These are phyloP conservation scores for Nyctibius grandis DNA, from an alignment of 2,797 vertebrate genomes.

Conservation along the genomic window DNA sequence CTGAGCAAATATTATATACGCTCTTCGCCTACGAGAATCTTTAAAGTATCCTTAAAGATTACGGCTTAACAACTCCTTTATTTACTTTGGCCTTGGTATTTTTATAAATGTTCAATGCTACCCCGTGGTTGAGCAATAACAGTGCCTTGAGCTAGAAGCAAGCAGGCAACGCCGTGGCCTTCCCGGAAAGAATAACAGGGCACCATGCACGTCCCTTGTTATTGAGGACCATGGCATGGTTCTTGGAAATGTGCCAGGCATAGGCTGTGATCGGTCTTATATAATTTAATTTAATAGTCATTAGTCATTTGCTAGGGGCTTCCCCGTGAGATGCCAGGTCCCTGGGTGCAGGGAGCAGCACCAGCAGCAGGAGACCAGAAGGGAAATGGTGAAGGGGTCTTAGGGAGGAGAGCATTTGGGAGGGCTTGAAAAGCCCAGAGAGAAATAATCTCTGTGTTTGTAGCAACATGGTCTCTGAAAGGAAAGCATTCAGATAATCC, in stretches of 20 bases:
- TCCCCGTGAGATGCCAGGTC: not conserved
- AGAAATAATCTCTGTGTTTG: not conserved
- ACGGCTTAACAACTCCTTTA: constrained; percentile 40
- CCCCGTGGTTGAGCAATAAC: not conserved
- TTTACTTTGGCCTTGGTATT: constrained; percentile 49
- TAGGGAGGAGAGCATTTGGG: not conserved
- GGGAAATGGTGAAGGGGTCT: not conserved
- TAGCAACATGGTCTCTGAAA: not conserved
- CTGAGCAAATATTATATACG: constrained; percentile 54
- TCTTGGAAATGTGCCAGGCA: constrained; percentile 30
- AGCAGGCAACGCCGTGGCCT: not conserved
- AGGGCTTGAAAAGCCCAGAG: not conserved
- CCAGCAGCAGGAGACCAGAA: not conserved
- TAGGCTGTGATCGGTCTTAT: not conserved
- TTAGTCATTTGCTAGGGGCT: not conserved
- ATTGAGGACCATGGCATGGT: not conserved
- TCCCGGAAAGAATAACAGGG: not conserved
- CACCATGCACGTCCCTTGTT: not conserved
- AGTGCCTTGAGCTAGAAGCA: not conserved
- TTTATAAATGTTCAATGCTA: not conserved
- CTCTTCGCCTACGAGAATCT: constrained; percentile 5
- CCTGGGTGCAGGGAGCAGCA: not conserved
- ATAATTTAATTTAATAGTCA: constrained; percentile 45
- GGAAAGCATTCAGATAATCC: not conserved
- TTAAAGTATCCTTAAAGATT: constrained; percentile 54